Evolutionary conservation across 1,140 invertebrate genomes (phyloP).

Genomic region (Drosophila tropicalis): DNA sequence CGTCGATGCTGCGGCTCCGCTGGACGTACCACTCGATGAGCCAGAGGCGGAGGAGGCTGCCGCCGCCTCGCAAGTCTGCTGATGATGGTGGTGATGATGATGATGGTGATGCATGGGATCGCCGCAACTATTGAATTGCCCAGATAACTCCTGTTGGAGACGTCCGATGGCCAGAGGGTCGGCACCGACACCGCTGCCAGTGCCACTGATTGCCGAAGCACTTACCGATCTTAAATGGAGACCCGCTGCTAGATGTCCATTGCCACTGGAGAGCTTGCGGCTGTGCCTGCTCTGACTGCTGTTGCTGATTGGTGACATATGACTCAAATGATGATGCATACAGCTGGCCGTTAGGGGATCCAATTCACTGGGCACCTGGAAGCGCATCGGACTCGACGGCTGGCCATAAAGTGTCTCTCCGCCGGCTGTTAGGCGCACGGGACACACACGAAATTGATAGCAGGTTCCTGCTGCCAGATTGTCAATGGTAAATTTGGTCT

Average conservation of each 20-base stretch:
- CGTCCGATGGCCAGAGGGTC: constrained; percentile 57
- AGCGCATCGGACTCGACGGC: constrained; percentile 86
- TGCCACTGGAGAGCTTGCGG: constrained; percentile 55
- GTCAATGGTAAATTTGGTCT: constrained; percentile 87
- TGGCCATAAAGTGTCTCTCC: constrained; percentile 87
- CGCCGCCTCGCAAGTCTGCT: constrained; percentile 36
- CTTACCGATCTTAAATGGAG: constrained; percentile 71
- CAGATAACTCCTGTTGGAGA: constrained; percentile 65
- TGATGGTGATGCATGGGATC: constrained; percentile 79
- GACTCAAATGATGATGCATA: constrained; percentile 54
- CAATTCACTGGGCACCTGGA: constrained; percentile 72
- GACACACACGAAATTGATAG: constrained; percentile 89
- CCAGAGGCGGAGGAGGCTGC: constrained; percentile 5
- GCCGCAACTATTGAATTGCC: constrained; percentile 62
- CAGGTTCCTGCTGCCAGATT: constrained; percentile 88
- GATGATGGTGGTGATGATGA: constrained; percentile 80
- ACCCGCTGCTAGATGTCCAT: constrained; percentile 31
- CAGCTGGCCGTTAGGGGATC: constrained; percentile 44
- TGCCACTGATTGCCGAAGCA: constrained; percentile 70
- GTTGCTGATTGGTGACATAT: constrained; percentile 23
- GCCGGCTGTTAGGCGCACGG: constrained; percentile 86
- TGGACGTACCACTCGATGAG: constrained; percentile 9
- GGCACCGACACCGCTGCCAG: constrained; percentile 60
- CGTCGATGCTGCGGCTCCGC: constrained; percentile 18
- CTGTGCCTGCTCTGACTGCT: constrained; percentile 58